Conservation (phyloP, 2,888 invertebrate genomes). For the Willowsia nigromaculata region DNA sequence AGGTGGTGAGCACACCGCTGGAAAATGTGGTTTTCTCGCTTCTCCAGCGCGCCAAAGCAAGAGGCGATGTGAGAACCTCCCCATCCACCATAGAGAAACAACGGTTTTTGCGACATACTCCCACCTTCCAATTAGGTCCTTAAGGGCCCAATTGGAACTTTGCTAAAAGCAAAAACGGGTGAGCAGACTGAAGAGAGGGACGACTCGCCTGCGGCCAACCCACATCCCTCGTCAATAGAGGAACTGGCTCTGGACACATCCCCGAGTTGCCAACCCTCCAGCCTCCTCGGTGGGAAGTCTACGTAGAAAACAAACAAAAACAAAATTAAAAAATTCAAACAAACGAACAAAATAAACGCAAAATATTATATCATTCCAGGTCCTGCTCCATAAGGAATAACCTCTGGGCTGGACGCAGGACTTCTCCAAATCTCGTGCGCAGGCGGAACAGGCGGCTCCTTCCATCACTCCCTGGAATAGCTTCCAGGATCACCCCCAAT, state of each 20-base stretch:
- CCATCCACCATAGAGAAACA: too few species aligned
- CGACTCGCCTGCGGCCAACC: neutral
- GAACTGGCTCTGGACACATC: neutral
- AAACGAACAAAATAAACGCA: neutral
- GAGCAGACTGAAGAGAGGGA: neutral
- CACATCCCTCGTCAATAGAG: neutral
- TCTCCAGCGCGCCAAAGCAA: too few species aligned
- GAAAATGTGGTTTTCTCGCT: too few species aligned
- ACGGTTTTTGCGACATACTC: neutral
- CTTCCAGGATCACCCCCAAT: neutral
- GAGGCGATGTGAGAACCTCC: too few species aligned
- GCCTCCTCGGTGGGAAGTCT: neutral
- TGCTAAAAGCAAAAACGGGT: neutral
- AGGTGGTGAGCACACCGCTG: too few species aligned
- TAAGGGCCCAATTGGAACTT: neutral
- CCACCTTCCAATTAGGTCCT: neutral
- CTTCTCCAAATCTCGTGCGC: neutral
- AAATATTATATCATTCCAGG: neutral
- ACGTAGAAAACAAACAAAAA: neutral
- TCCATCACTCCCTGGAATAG: neutral
- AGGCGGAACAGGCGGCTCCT: neutral
- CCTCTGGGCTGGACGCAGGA: neutral
- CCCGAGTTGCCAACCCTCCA: neutral
- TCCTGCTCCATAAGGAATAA: conserved; percentile 14
- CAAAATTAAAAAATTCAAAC: neutral